Evolutionary conservation across 2,888 invertebrate species (phyloP).

Genomic region (Caenorhabditis sp.): DNA sequence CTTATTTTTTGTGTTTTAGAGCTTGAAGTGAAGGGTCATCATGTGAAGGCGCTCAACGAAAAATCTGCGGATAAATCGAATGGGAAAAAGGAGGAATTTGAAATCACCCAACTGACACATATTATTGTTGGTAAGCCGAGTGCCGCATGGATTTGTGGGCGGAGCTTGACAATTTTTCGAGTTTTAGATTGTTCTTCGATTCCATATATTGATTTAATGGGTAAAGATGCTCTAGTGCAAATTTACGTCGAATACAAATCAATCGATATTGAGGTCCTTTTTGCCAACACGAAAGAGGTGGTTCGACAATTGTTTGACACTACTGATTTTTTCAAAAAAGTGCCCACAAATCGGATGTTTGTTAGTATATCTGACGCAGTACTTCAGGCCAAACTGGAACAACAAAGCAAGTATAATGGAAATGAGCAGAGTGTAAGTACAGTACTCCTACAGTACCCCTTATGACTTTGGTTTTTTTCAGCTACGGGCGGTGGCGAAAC

Average conservation of each 20-base stretch:
- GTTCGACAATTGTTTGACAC: constrained; percentile 60
- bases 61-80: constrained; percentile 17
- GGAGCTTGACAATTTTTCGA: no score
- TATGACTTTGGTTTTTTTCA: neutral
- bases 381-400: constrained; percentile 47
- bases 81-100: constrained; percentile 20
- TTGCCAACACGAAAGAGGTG: constrained; percentile 59
- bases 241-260: constrained; percentile 49
- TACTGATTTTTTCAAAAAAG: constrained; percentile 57
- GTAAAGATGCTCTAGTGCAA: constrained; percentile 57
- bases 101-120: constrained; percentile 50
- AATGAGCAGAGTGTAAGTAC: neutral
- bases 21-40: constrained; percentile 33
- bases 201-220: constrained; percentile 67
- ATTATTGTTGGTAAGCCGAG: constrained; percentile 54
- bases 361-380: constrained; percentile 61
- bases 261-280: constrained; percentile 57
- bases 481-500: constrained; percentile 14
- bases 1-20: no score
- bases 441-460: no score
- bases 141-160: neutral
- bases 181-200: constrained; percentile 71
- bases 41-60: constrained; percentile 26
- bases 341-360: constrained; percentile 56
- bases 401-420: constrained; percentile 14